Base-by-base conservation (phyloP, 2,797 vertebrate species). In the Malacoraja senta region DNA sequence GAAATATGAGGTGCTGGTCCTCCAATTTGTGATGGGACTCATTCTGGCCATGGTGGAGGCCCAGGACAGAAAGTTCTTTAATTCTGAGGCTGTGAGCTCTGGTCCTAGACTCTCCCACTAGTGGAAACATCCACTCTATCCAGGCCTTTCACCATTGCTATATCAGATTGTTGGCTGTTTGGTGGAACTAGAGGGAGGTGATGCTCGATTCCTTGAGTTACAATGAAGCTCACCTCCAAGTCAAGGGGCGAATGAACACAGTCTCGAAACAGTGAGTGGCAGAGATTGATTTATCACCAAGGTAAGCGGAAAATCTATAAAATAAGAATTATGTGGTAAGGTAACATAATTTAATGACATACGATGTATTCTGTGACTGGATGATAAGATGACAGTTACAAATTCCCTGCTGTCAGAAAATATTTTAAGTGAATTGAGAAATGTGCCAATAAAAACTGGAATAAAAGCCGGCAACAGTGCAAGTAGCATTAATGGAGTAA, bases 321-420 rank as follows among this genome's bases (percentile, higher is more conserved):
- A 88, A 88, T 88, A 88, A 68, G 84, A 88, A 35, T 88, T 88
- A 88, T 88, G 63, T 68, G n/a, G 13, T 29, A 86, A 86, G 26
- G 63, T 86, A n/a, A 63, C n/a, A 68, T 88, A 63, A 88, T 88
- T 65, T 88, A 88, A 88, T 68, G 84, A 3, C n/a, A 68, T 35
- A 2, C n/a, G 35, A 88, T 88, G 35, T 68, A 88, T 88, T 88
- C n/a, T 68, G 15, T 21, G 68, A 35, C 63, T 35, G 24, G 84
- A 35, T 68, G 8, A 68, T 38, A 88, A 88, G n/a, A 35, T 68
- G 84, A 68, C n/a, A 88, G n/a, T 35, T 35, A 35, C 84, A 88
- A 65, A 35, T 88, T 88, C 84, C 63, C 21, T 68, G 63, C 63
- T 88, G 84, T 21, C 84, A 35, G 17, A 88, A 68, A 68, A 32